phyloP scores from a whole-genome alignment of 2,113 vertebrate genomes.

The Neolamprologus kungweensis region DNA sequence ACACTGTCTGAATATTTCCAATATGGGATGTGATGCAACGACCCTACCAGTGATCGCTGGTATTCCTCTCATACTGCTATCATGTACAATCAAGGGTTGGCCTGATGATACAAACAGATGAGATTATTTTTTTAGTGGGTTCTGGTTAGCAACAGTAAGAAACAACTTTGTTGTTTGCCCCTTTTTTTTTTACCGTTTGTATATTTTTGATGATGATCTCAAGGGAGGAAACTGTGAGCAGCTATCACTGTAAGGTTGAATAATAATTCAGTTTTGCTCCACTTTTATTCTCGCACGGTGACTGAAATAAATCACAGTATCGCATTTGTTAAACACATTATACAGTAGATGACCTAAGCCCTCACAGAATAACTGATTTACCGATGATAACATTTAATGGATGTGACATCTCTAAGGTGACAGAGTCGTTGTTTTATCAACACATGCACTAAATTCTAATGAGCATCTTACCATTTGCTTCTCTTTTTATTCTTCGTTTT shows the following conservation, averaged over 20 bases:
- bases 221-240: conserved; percentile 9
- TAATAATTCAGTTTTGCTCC: not conserved
- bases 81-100: not conserved
- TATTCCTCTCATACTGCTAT: not conserved
- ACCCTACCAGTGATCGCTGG: conserved; percentile 2
- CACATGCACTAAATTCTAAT: not conserved
- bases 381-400: not conserved
- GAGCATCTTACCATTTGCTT: not conserved
- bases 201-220: not conserved
- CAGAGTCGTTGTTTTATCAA: not conserved
- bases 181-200: not conserved
- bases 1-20: conserved; percentile 20
- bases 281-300: not conserved
- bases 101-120: conserved; percentile 5
- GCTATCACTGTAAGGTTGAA: not conserved
- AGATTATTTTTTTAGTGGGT: not conserved
- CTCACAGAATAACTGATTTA: not conserved
- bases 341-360: conserved; percentile 2
- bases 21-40: conserved; percentile 1
- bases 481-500: not conserved
- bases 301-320: not conserved
- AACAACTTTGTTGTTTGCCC: not conserved
- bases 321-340: conserved; percentile 9
- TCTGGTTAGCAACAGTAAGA: conserved; percentile 14
- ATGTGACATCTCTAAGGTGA: not conserved